These are phyloP conservation scores for rat (Rattus norvegicus) DNA, from an alignment of 2,113 vertebrate genomes.

Conservation along the genomic window GRCr8 NC_086029.1:18636501-18637000, in stretches of 20 bases:
- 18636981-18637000: not conserved
- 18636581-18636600: not conserved
- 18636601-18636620: not conserved
- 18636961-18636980: not conserved
- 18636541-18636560: not conserved
- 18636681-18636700: not conserved
- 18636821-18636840: no score
- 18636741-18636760: not conserved
- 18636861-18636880: no score
- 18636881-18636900: not conserved
- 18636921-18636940: not conserved
- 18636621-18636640: not conserved
- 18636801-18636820: no score
- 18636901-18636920: not conserved
- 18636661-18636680: not conserved
- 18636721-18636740: not conserved
- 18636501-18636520: slow-evolving; percentile 67
- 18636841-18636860: no score
- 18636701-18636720: not conserved
- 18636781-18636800: no score
- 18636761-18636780: no score
- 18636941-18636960: not conserved
- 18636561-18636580: not conserved
- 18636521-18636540: slow-evolving; percentile 32
- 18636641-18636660: not conserved